These are phyloP conservation scores for Itoplectis maculator DNA, from an alignment of 2,888 invertebrate genomes.

Conservation along the genomic window DNA sequence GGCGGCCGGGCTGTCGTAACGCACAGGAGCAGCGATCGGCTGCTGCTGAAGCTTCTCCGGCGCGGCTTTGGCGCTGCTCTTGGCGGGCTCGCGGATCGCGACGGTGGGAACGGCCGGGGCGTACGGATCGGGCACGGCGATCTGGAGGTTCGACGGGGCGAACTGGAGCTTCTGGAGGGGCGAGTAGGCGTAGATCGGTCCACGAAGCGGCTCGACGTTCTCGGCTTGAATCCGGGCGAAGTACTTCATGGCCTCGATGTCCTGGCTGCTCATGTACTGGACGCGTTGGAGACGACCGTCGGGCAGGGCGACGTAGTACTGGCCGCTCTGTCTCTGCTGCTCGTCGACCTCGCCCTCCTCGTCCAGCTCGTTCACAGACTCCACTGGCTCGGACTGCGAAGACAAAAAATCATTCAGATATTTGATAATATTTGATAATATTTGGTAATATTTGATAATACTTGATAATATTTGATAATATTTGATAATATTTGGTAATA, in stretches of 20 bases:
- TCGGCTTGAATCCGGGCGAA: slow-evolving; percentile 88
- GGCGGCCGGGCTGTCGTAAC: slow-evolving; percentile 74
- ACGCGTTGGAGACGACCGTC: slow-evolving; percentile 88
- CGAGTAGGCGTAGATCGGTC: slow-evolving; percentile 87
- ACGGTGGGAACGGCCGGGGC: slow-evolving; percentile 67
- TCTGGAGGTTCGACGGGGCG: slow-evolving; percentile 73
- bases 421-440: too few species aligned
- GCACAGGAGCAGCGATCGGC: slow-evolving; percentile 78
- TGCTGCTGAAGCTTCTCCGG: slow-evolving; percentile 75
- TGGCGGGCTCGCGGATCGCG: slow-evolving; percentile 45
- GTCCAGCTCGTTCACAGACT: slow-evolving; percentile 80
- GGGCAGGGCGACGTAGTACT: slow-evolving; percentile 89
- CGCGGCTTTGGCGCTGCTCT: slow-evolving; percentile 50
- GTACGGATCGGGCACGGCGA: slow-evolving; percentile 62
- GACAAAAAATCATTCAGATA: not conserved
- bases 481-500: too few species aligned
- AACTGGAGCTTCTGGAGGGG: slow-evolving; percentile 81
- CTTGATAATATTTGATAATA: too few species aligned
- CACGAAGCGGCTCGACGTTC: slow-evolving; percentile 87
- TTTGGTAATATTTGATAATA: too few species aligned
- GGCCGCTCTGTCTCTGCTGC: slow-evolving; percentile 83
- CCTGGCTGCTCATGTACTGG: slow-evolving; percentile 86
- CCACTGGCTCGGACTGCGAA: slow-evolving; percentile 77
- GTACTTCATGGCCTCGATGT: slow-evolving; percentile 87
- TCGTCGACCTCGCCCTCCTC: slow-evolving; percentile 79